Percentiles rank a stretch among this genome's conserved stretches.
Evolutionary conservation across 2,888 invertebrate species (phyloP).

Genomic region (Leucophora obtusa): DNA sequence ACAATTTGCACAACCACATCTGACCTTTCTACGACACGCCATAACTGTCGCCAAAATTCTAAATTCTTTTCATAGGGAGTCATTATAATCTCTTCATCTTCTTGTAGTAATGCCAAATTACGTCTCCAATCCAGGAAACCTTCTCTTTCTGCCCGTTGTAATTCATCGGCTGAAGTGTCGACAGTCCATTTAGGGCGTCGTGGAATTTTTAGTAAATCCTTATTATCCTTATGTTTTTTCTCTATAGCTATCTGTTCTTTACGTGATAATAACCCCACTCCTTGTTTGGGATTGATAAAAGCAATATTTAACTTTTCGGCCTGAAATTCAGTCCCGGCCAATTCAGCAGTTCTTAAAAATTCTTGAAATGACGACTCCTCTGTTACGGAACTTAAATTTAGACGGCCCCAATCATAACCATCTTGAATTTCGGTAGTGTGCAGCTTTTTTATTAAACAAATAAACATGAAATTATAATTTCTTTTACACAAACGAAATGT

Average conservation of each 20-base stretch:
- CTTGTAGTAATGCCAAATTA: conserved; percentile 87
- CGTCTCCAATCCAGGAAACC: conserved; percentile 95
- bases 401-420: conserved; percentile 93
- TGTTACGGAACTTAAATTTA: conserved; percentile 94
- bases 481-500: neutral
- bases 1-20: conserved; percentile 96
- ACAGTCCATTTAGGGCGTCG: conserved; percentile 91
- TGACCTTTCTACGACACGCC: conserved; percentile 98
- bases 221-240: conserved; percentile 81
- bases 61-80: conserved; percentile 99
- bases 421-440: conserved; percentile 94
- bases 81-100: conserved; percentile 88
- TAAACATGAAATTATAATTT: neutral
- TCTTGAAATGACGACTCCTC: conserved; percentile 98
- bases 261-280: conserved; percentile 81
- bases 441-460: conserved; percentile 76
- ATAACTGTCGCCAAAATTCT: conserved; percentile 98
- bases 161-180: conserved; percentile 87
- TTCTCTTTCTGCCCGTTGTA: conserved; percentile 88
- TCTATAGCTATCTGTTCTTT: conserved; percentile 81
- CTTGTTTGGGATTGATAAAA: conserved; percentile 83
- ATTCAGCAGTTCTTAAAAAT: conserved; percentile 95
- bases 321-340: conserved; percentile 96
- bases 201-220: conserved; percentile 87
- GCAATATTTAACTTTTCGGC: conserved; percentile 92